A percentile compares a stretch with the other conserved stretches of the same genome.
These are phyloP conservation scores for Drosophila parabipectinata DNA, from an alignment of 1,140 invertebrate genomes.

Conservation along the genomic window DNA sequence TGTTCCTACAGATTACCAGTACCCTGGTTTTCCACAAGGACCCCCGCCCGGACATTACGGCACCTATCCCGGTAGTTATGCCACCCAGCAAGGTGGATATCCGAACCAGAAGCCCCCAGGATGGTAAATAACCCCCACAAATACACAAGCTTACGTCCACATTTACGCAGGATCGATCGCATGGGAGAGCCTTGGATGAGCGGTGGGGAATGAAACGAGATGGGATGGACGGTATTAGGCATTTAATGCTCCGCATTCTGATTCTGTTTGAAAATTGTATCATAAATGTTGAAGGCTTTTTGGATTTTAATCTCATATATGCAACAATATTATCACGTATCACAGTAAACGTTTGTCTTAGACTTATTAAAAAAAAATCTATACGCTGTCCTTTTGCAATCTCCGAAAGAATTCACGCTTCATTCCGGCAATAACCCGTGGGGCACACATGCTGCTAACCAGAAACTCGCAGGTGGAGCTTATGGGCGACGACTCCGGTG, in stretches of 20 bases:
- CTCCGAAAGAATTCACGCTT: conserved; percentile 58
- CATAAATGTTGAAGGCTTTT: conserved; percentile 51
- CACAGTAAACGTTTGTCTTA: conserved; percentile 65
- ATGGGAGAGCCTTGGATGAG: conserved; percentile 21
- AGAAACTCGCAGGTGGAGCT: conserved; percentile 55
- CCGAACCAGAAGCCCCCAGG: conserved; percentile 83
- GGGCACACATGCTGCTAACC: conserved; percentile 69
- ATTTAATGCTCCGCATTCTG: conserved; percentile 61
- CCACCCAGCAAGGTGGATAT: conserved; percentile 84
- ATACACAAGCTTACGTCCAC: conserved; percentile 28
- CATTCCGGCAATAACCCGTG: conserved; percentile 50
- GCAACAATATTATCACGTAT: conserved; percentile 49
- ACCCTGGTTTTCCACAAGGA: conserved; percentile 84
- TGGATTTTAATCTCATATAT: conserved; percentile 76
- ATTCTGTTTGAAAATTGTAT: conserved; percentile 56
- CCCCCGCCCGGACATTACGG: conserved; percentile 78
- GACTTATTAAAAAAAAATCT: conserved; percentile 1
- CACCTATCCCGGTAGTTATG: conserved; percentile 84
- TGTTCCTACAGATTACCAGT: conserved; percentile 83
- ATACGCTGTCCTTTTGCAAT: conserved; percentile 14
- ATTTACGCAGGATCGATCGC: conserved; percentile 42
- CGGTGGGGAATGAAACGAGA: conserved; percentile 17
- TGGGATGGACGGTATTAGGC: conserved; percentile 38
- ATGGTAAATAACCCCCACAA: conserved; percentile 64
- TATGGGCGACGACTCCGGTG: conserved; percentile 10